These are phyloP conservation scores for Athrips mouffetella DNA, from an alignment of 2,888 invertebrate genomes.

Conservation along the genomic window DNA sequence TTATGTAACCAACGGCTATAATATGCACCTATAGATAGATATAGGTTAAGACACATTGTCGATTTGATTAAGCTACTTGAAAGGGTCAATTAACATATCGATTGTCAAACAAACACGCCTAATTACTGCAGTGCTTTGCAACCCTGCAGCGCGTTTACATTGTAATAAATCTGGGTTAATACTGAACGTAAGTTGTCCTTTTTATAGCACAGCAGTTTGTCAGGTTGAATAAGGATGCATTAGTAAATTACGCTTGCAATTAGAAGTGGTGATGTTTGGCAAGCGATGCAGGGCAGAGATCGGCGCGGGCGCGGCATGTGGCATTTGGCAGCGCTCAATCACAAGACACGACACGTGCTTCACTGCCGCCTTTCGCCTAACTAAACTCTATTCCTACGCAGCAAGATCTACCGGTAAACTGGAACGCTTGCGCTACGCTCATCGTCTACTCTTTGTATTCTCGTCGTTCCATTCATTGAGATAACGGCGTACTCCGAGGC, in stretches of 20 bases:
- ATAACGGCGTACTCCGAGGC: slow-evolving; percentile 57
- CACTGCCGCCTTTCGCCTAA: slow-evolving; percentile 30
- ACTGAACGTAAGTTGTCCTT: slow-evolving; percentile 29
- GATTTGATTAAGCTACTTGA: slow-evolving; percentile 39
- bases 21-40: slow-evolving; percentile 20
- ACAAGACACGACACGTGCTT: slow-evolving; percentile 41
- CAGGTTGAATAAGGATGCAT: slow-evolving; percentile 42
- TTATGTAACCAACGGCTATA: slow-evolving; percentile 22
- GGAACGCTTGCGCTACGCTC: slow-evolving; percentile 42
- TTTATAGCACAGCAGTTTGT: slow-evolving; percentile 34
- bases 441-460: slow-evolving; percentile 59
- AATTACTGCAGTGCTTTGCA: slow-evolving; percentile 28
- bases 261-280: slow-evolving; percentile 65
- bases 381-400: slow-evolving; percentile 35
- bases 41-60: slow-evolving; percentile 22
- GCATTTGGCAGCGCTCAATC: slow-evolving; percentile 66
- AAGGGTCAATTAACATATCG: slow-evolving; percentile 40
- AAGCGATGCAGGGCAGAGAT: slow-evolving; percentile 56
- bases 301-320: slow-evolving; percentile 42
- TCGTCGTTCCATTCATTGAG: slow-evolving; percentile 60
- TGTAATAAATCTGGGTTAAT: slow-evolving; percentile 39
- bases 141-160: slow-evolving; percentile 17
- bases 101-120: slow-evolving; percentile 31
- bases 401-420: slow-evolving; percentile 42
- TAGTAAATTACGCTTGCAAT: slow-evolving; percentile 63